Conservation (phyloP, 2,113 vertebrate genomes). For the Turdus rufiventris region DNA sequence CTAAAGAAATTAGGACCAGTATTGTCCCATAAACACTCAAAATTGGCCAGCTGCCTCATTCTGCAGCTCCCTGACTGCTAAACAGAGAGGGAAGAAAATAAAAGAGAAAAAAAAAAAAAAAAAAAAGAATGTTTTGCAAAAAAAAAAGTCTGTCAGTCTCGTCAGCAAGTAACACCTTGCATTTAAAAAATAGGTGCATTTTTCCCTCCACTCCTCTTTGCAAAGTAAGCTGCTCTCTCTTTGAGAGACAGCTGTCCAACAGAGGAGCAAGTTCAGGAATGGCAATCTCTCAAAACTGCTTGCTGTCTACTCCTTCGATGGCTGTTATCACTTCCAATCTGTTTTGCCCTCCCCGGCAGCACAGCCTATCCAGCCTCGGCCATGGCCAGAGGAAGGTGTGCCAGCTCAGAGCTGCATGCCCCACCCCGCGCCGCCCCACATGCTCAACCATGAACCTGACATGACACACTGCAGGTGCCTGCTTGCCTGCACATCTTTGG, state of each 20-base stretch:
- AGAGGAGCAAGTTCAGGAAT: conserved; percentile 41
- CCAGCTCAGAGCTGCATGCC: conserved; percentile 61
- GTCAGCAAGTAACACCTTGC: conserved; percentile 20
- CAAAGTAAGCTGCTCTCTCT: not conserved
- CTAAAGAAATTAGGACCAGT: conserved; percentile 68
- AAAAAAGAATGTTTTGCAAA: not conserved
- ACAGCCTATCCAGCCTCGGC: conserved; percentile 71
- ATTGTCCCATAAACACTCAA: conserved; percentile 65
- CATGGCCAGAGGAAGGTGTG: conserved; percentile 51
- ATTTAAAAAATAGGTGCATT: not conserved
- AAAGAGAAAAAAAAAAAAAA: not conserved
- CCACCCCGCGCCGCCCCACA: conserved; percentile 29
- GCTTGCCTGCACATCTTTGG: conserved; percentile 29
- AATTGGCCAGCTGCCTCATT: conserved; percentile 74
- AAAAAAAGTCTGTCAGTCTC: conserved; percentile 30
- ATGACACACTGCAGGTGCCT: conserved; percentile 10
- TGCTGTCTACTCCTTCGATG: conserved; percentile 39
- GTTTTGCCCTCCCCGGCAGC: conserved; percentile 46
- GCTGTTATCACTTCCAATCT: conserved; percentile 52
- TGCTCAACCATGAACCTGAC: not conserved
- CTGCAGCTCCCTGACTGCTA: conserved; percentile 68
- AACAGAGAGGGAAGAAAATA: not conserved
- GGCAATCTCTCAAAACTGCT: conserved; percentile 45
- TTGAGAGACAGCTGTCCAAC: conserved; percentile 27
- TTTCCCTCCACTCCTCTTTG: not conserved